Evolutionary conservation across 2,113 vertebrate species (phyloP), one percentile per base, ranked within the genome.

Genomic region (Cnemophilus loriae): DNA sequence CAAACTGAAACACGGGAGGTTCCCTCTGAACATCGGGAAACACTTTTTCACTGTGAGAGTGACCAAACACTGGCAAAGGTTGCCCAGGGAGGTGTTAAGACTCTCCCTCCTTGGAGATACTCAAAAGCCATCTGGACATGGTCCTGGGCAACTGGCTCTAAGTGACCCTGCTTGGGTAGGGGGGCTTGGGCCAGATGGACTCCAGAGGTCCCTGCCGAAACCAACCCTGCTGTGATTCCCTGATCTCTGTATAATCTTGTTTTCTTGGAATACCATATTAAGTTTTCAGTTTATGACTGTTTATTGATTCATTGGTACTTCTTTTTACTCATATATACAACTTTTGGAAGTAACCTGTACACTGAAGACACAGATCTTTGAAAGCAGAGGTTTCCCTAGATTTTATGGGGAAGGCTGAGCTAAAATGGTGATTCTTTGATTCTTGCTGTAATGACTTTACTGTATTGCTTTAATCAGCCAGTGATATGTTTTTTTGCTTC

Each of bases 1-100:
- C 26, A 33, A 47, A 46, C 11, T 57, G 47, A 6, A 55, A 37
- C 22, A 30, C 0, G 0, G 2, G 23, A 69, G 3, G 8, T 55
- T 85, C 37, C 20, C 18, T 78, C 35, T 42, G 37, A 85, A 78
- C 10, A 33, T 39, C 19, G 74, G 49, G 44, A 74, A 59, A 21
- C 17, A 46, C 14, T 59, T 57, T 33, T 57, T 73, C 26, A 16
- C 33, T 67, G 16, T 64, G n/a, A 59, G 39, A 50, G 39, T 71
- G 26, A 37, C 42, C 9, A 28, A 84, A 44, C 19, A 8, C 32
- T 39, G 64, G 33, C 49, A 46, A 13, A 46, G 17, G 20, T 46
- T 96, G n/a, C 30, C 24, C 27, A 30, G 33, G 9, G 49, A 56
- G 5, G 22, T 3, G 2, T 7, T 73, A 21, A 21, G 22, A 59